These are phyloP conservation scores for Cephus runcator DNA, from an alignment of 2,888 invertebrate genomes.

Conservation along the genomic window DNA sequence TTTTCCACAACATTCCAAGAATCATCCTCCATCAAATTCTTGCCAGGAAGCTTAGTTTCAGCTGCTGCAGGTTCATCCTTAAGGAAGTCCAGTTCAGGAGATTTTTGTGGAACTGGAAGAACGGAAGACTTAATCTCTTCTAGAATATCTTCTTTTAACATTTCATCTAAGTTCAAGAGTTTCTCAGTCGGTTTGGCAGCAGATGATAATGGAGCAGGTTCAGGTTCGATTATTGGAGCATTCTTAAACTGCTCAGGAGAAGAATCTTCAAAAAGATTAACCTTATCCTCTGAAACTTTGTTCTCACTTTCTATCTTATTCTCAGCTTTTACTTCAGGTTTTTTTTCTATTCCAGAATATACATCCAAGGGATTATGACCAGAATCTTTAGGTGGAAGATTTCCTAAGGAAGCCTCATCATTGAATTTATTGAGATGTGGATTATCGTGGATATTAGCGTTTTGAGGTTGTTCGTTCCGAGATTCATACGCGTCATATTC, in stretches of 20 bases:
- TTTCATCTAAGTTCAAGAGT: not conserved
- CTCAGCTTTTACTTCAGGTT: not conserved
- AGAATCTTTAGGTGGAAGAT: not conserved
- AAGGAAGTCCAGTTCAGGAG: slow-evolving; percentile 43
- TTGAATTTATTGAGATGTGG: not conserved
- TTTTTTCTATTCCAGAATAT: not conserved
- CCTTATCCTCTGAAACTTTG: not conserved
- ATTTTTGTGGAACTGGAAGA: slow-evolving; percentile 42
- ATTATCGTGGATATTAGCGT: not conserved
- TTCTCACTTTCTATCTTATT: not conserved
- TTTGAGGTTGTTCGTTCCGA: not conserved
- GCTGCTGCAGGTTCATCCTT: slow-evolving; percentile 29
- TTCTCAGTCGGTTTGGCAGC: not conserved
- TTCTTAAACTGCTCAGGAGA: not conserved
- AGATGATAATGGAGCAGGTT: not conserved
- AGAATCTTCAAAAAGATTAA: not conserved
- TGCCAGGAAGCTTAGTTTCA: not conserved
- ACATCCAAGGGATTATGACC: not conserved
- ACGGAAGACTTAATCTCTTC: slow-evolving; percentile 41
- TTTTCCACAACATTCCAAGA: slow-evolving; percentile 39
- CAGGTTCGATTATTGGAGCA: not conserved
- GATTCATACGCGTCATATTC: slow-evolving; percentile 1
- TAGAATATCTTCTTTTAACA: slow-evolving; percentile 18
- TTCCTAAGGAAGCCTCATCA: not conserved
- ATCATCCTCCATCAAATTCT: slow-evolving; percentile 31